A percentile compares a stretch with the other conserved stretches of the same genome.
Evolutionary conservation across 1,140 invertebrate species (phyloP).

Genomic region (Episyrphus balteatus): DNA sequence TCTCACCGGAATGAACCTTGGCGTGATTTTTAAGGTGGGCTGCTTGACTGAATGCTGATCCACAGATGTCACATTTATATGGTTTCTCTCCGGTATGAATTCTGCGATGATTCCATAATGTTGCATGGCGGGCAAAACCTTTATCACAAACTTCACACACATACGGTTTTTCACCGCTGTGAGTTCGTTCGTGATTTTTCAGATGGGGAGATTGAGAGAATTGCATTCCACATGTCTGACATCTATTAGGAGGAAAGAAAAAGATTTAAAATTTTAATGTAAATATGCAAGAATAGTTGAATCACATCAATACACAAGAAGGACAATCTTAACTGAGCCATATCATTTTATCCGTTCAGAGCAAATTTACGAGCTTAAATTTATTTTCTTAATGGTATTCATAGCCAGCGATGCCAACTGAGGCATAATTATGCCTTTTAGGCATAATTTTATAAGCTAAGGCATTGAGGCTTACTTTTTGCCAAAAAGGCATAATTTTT

Average conservation of each 20-base stretch:
- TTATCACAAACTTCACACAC: constrained; percentile 86
- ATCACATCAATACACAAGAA: too few relatives aligned
- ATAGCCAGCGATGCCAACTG: too few relatives aligned
- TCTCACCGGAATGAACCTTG: constrained; percentile 65
- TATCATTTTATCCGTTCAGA: too few relatives aligned
- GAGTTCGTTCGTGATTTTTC: constrained; percentile 85
- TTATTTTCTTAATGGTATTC: too few relatives aligned
- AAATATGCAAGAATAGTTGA: too few relatives aligned
- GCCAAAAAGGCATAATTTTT: too few relatives aligned
- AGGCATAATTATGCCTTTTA: too few relatives aligned
- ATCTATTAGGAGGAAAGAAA: constrained; percentile 39
- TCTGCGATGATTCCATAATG: constrained; percentile 76
- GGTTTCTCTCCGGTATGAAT: constrained; percentile 92
- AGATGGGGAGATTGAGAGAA: constrained; percentile 82
- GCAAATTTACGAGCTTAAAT: too few relatives aligned
- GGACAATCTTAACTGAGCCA: too few relatives aligned
- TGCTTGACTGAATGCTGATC: constrained; percentile 74
- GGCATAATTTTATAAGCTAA: too few relatives aligned
- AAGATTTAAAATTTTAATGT: background rate
- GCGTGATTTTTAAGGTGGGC: constrained; percentile 80
- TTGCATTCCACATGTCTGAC: constrained; percentile 77
- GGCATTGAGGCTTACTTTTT: too few relatives aligned
- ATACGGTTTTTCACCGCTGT: constrained; percentile 82
- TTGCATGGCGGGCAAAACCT: constrained; percentile 75
- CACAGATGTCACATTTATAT: constrained; percentile 72